phyloP scores from a whole-genome alignment of 1,140 invertebrate species.

The Spodoptera litura region DNA sequence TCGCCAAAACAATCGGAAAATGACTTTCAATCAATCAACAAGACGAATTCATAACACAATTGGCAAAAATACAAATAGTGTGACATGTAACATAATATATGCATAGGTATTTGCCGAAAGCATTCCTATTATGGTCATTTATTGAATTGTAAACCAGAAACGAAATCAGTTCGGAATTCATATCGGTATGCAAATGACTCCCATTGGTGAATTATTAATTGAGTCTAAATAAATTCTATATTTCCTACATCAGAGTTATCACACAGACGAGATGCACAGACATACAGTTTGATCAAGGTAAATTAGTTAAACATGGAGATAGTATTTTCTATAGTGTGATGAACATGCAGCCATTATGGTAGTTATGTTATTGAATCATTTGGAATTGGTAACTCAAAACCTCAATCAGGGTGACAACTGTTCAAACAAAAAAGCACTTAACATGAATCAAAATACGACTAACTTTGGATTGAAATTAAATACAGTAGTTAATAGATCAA shows the following conservation, averaged over 20 bases:
- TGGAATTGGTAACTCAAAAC: no score
- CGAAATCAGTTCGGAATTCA: slow-evolving; percentile 9
- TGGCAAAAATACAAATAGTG: background rate
- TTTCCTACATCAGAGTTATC: slow-evolving; percentile 50
- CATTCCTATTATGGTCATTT: background rate
- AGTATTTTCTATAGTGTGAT: no score
- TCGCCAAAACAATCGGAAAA: no score
- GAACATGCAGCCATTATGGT: no score
- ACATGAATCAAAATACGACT: no score
- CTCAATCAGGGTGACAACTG: no score
- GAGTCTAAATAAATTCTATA: slow-evolving; percentile 62
- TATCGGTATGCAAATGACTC: slow-evolving; percentile 44
- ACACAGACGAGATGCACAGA: slow-evolving; percentile 38
- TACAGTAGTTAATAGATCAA: background rate
- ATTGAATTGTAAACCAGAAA: slow-evolving; percentile 11
- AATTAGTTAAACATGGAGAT: no score
- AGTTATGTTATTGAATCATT: no score
- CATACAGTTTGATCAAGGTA: background rate
- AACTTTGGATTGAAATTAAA: background rate
- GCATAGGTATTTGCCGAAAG: background rate
- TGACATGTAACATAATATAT: background rate
- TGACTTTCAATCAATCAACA: no score
- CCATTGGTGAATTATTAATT: slow-evolving; percentile 53
- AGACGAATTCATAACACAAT: background rate
- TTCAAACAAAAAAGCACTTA: no score